Evolutionary conservation across 2,888 invertebrate species (phyloP).

Genomic region (Sepiola atlantica): DNA sequence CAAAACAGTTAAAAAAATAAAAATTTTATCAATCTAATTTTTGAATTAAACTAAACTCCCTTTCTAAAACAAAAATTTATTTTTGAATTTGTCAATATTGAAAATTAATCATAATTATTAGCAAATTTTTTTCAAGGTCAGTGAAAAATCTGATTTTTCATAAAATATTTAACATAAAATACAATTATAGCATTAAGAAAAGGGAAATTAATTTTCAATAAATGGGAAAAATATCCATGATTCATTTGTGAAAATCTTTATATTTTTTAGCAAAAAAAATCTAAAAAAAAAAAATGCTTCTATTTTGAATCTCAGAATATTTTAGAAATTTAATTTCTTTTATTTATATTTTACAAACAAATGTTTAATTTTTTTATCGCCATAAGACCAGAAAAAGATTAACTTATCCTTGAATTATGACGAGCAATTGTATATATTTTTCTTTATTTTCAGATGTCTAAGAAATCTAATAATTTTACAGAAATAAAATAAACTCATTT

Average conservation of each 20-base stretch:
- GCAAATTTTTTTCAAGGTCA: neutral
- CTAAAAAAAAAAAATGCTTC: no score
- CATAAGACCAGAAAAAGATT: no score
- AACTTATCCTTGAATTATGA: no score
- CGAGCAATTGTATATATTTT: no score
- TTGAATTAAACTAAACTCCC: neutral
- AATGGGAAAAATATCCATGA: neutral
- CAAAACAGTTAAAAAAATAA: neutral
- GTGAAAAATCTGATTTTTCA: neutral
- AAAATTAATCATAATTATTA: neutral
- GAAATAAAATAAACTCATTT: no score
- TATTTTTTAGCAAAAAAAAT: neutral
- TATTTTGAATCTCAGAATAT: no score
- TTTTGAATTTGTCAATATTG: neutral
- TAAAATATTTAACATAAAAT: neutral
- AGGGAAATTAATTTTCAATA: neutral
- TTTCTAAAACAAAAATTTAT: neutral
- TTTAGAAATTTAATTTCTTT: no score
- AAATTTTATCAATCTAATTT: no score
- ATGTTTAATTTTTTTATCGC: no score
- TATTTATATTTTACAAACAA: no score
- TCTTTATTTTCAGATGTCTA: no score
- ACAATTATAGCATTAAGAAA: neutral
- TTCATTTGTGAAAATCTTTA: neutral
- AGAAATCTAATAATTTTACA: no score